Evolutionary conservation across 2,888 invertebrate species (phyloP).

Genomic region (Aleiodes alternator): DNA sequence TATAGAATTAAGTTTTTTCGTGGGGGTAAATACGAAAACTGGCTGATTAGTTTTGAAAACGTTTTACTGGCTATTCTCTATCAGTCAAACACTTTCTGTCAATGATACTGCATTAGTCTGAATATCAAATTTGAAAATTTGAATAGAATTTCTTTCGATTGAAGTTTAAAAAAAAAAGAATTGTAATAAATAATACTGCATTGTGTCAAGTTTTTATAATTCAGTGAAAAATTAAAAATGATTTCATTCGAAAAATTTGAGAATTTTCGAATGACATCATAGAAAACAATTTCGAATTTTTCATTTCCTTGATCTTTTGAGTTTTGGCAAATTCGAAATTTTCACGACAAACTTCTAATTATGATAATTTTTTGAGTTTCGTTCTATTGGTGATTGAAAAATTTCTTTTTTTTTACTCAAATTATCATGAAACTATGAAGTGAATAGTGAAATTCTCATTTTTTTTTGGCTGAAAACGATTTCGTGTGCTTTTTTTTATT

Average conservation of each 20-base stretch:
- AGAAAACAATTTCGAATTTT: too few species aligned
- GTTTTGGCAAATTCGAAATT: too few species aligned
- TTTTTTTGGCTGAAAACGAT: not conserved
- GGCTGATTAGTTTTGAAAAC: constrained; percentile 64
- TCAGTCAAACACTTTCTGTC: constrained; percentile 73
- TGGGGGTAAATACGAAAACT: constrained; percentile 48
- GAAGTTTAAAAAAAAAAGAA: too few species aligned
- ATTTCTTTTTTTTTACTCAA: not conserved
- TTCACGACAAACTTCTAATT: too few species aligned
- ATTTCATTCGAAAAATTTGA: not conserved
- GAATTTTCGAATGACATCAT: not conserved
- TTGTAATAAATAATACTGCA: too few species aligned
- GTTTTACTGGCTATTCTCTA: constrained; percentile 62
- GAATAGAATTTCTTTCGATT: too few species aligned
- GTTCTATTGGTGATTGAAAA: too few species aligned
- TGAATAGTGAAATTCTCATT: not conserved
- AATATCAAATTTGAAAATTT: constrained; percentile 5
- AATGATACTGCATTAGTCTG: constrained; percentile 54
- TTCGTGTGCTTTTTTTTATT: not conserved
- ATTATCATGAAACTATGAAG: constrained; percentile 1
- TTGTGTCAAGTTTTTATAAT: too few species aligned
- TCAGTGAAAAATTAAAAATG: constrained; percentile 28
- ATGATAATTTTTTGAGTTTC: too few species aligned
- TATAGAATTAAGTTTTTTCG: constrained; percentile 50
- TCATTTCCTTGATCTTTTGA: too few species aligned